These are phyloP conservation scores for Tigriopus californicus DNA, from an alignment of 2,888 invertebrate genomes.

Conservation along the genomic window DNA sequence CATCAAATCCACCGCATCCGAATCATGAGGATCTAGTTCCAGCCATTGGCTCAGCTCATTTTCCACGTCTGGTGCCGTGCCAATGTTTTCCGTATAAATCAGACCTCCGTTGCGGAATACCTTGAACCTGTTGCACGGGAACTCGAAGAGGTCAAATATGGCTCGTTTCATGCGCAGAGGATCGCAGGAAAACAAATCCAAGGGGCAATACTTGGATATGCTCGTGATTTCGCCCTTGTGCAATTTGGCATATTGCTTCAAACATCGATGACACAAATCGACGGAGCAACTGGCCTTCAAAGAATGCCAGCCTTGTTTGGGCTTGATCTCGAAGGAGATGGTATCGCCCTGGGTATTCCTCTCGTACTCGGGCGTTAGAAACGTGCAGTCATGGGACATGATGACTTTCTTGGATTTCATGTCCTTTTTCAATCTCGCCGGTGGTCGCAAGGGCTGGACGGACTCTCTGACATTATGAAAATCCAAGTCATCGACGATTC, in stretches of 20 bases:
- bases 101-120: conserved; percentile 19
- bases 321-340: conserved; percentile 25
- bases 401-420: background rate
- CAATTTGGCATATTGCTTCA: conserved; percentile 24
- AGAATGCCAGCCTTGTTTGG: conserved; percentile 24
- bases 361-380: background rate
- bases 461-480: background rate
- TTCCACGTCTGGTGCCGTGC: background rate
- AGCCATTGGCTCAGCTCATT: background rate
- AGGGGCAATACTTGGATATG: conserved; percentile 31
- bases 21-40: background rate
- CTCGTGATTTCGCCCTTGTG: conserved; percentile 25
- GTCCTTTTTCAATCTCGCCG: background rate
- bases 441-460: conserved; percentile 2
- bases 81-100: conserved; percentile 15
- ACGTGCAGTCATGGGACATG: background rate
- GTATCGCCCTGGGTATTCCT: background rate
- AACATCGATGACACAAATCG: conserved; percentile 6
- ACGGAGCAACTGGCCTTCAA: conserved; percentile 21
- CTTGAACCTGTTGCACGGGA: conserved; percentile 21
- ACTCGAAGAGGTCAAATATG: conserved; percentile 18
- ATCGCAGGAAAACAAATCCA: conserved; percentile 30
- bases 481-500: background rate
- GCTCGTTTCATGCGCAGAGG: conserved; percentile 18
- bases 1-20: background rate